Evolutionary conservation across 2,113 vertebrate genomes (phyloP).

Genomic region (Oreotrochilus melanogaster): DNA sequence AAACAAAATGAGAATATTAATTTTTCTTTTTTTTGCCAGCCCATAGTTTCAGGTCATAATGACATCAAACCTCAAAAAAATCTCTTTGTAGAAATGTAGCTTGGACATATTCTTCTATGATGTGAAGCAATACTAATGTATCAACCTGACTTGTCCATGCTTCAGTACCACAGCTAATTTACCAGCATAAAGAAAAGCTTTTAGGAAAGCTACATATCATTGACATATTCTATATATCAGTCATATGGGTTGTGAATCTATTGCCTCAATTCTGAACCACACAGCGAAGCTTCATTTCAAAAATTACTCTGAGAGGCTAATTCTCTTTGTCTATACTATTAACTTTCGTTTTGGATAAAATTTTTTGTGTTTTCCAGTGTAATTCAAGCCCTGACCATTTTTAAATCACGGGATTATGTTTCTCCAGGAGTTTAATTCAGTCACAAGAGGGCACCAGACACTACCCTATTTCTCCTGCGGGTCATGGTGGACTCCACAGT

Average conservation of each 20-base stretch:
- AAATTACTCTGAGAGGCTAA: background rate
- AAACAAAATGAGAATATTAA: background rate
- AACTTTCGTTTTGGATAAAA: background rate
- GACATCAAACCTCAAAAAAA: background rate
- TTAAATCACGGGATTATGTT: background rate
- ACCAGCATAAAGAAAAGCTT: background rate
- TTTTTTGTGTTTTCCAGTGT: background rate
- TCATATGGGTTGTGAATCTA: background rate
- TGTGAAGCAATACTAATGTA: background rate
- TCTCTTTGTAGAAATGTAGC: background rate
- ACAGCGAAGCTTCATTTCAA: background rate
- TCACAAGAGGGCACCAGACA: slow-evolving; percentile 67
- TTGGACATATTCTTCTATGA: background rate
- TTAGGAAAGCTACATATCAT: background rate
- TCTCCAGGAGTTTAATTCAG: background rate
- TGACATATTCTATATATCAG: background rate
- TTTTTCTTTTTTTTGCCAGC: background rate
- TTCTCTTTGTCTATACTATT: background rate
- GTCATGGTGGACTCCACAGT: background rate
- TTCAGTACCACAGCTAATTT: background rate
- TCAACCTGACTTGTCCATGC: background rate
- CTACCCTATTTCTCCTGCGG: slow-evolving; percentile 1
- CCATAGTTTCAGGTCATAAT: background rate
- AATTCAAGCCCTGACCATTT: background rate
- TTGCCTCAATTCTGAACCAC: background rate